A percentile compares a stretch with the other conserved stretches of the same genome.
Evolutionary conservation across 2,113 vertebrate genomes (phyloP).

Genomic region (Capreolus pygargus): DNA sequence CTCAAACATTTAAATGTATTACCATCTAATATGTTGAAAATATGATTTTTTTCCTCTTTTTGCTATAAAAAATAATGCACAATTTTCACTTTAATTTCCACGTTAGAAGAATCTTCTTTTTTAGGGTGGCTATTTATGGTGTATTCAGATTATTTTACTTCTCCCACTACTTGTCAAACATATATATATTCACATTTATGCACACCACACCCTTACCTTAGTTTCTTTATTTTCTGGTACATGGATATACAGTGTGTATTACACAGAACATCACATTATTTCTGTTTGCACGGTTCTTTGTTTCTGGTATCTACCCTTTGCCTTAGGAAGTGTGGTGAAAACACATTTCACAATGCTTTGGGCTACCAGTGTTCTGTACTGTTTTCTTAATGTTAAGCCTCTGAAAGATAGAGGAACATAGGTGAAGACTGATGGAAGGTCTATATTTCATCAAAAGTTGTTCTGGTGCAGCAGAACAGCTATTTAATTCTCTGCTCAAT

Average conservation of each 20-base stretch:
- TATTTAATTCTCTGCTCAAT: neutral
- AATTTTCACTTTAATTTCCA: neutral
- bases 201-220: neutral
- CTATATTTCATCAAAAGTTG: neutral
- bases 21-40: neutral
- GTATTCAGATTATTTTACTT: slow-evolving; percentile 21
- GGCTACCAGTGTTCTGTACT: neutral
- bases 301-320: neutral
- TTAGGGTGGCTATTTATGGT: neutral
- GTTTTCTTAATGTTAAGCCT: neutral
- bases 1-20: neutral
- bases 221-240: neutral
- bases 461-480: neutral
- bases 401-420: neutral
- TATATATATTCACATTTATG: neutral
- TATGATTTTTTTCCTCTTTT: neutral
- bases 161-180: neutral
- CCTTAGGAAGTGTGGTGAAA: neutral
- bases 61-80: neutral
- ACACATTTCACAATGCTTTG: neutral
- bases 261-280: neutral
- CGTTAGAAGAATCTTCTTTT: neutral
- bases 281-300: neutral
- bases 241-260: neutral
- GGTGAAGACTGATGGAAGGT: neutral